Conservation (phyloP, 2,797 vertebrate genomes). For the Mormyrops boulengeri region DNA sequence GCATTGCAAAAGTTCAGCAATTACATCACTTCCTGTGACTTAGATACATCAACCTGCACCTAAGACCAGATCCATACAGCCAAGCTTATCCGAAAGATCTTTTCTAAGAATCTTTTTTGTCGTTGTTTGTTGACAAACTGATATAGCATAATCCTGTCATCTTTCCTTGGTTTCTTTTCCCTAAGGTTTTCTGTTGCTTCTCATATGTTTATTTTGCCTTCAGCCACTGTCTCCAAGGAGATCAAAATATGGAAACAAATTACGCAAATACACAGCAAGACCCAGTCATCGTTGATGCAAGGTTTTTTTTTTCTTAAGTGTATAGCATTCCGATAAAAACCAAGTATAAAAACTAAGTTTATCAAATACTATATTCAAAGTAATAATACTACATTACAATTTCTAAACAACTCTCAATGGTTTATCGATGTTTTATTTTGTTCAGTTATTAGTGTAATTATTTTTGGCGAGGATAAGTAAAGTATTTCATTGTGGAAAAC, state of each 20-base stretch:
- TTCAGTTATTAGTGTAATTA: not conserved
- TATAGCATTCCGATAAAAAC: not conserved
- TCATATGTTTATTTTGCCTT: slow-evolving; percentile 50
- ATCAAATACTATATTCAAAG: not conserved
- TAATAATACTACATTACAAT: not conserved
- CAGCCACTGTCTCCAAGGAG: slow-evolving; percentile 45
- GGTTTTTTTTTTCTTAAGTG: not conserved
- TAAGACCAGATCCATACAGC: not conserved
- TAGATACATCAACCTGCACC: not conserved
- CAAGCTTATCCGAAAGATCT: not conserved
- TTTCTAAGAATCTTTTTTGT: not conserved
- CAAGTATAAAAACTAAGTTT: not conserved
- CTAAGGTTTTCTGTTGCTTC: not conserved
- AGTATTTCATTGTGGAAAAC: not conserved
- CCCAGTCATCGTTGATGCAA: slow-evolving; percentile 33
- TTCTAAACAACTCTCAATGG: not conserved
- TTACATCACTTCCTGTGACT: not conserved
- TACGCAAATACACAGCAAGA: slow-evolving; percentile 50
- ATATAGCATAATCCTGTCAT: not conserved
- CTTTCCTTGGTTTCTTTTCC: not conserved
- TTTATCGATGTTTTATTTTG: not conserved
- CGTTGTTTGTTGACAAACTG: not conserved
- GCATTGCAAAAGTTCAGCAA: not conserved
- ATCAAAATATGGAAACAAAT: slow-evolving; percentile 34
- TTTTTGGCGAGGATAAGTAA: not conserved